Evolutionary conservation across 1,140 invertebrate species (phyloP), one percentile per base, ranked within the genome.

Genomic region (Cydia fagiglandana): DNA sequence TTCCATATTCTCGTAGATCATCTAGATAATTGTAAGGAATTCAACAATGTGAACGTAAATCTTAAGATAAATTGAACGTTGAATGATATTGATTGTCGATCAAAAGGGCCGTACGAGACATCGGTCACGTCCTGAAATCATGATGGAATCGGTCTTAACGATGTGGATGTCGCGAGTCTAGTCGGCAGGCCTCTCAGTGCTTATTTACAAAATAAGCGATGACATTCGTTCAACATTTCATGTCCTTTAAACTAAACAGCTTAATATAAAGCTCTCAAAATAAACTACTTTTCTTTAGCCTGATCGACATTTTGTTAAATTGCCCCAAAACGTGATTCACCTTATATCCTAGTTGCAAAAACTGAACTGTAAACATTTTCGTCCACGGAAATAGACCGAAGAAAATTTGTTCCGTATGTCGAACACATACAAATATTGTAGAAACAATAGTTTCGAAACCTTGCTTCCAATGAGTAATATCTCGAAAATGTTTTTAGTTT

Each of bases 31-130:
- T 85, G 79, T 78, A 75, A 74, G 74, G 81, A 82, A 85, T 84
- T 70, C 77, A 88, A 89, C 84, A 91, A 90, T 86, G 79, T 77
- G 78, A 78, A 81, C 82, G 81, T 91, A 87, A 89, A 90, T 91
- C 88, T 83, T 80, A 79, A 82, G 81, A 86, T 91, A 82, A 87
- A 90, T 90, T 84, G 82, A 83, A 77, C 75, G 75, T 76, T 82
- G 81, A 82, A 85, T 80, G 76, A 81, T 84, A 88, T 88, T 88
- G 85, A 88, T 88, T 83, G 81, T 70, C 76, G 81, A 88, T 91
- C 87, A 88, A 88, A 89, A 82, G 81, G 76, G 79, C 81, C 84
- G 83, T 78, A 77, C 73, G 68, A 86, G 79, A 83, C 80, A 81
- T 84, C 79, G 70, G 84, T 83, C 73, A 82, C 76, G 77, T 81